These are phyloP conservation scores for Blera fallax DNA, from an alignment of 2,888 invertebrate genomes.

Conservation along the genomic window DNA sequence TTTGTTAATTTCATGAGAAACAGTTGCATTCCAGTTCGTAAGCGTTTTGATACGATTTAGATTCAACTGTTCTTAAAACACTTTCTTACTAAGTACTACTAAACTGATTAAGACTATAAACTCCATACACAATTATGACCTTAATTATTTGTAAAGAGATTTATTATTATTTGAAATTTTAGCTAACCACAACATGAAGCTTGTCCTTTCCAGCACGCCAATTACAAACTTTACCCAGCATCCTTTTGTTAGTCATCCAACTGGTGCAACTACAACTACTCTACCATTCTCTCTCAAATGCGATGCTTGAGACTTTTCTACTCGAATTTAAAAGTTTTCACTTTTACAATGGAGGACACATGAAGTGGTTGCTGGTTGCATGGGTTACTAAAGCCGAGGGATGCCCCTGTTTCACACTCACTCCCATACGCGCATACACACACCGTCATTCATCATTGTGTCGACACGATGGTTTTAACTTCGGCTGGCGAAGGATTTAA, in stretches of 20 bases:
- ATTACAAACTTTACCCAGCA: background rate
- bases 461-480: slow-evolving; percentile 26
- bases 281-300: background rate
- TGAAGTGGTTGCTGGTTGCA: slow-evolving; percentile 4
- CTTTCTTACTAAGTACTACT: background rate
- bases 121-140: background rate
- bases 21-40: no score
- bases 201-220: background rate
- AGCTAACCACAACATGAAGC: background rate
- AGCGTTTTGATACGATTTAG: no score
- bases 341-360: slow-evolving; percentile 25
- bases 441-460: slow-evolving; percentile 28
- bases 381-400: background rate
- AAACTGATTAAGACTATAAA: background rate
- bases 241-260: background rate
- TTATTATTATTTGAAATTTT: background rate
- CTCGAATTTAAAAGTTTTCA: slow-evolving; percentile 33
- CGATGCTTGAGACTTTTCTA: slow-evolving; percentile 10
- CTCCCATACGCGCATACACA: background rate
- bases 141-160: background rate
- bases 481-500: slow-evolving; percentile 36
- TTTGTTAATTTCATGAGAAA: no score
- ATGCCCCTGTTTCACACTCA: background rate
- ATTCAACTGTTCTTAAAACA: no score
- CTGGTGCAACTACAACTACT: slow-evolving; percentile 7